Conservation (phyloP, 2,113 vertebrate genomes). For the Colinus virginianus region DNA sequence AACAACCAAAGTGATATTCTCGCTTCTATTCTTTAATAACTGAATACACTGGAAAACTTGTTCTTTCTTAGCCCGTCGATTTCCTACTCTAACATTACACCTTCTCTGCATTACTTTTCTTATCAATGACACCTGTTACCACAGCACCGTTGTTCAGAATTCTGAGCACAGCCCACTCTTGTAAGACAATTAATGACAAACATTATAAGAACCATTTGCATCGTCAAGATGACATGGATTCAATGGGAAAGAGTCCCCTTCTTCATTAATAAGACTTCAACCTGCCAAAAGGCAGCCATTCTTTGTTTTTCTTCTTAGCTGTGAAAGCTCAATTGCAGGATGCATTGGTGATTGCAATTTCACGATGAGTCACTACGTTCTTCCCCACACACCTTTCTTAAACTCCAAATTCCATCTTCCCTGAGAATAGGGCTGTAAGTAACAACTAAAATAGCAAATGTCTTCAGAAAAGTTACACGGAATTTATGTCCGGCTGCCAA, state of each 20-base stretch:
- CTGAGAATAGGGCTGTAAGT: conserved; percentile 84
- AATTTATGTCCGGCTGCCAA: conserved; percentile 57
- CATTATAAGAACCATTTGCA: conserved; percentile 25
- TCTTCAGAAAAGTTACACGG: conserved; percentile 69
- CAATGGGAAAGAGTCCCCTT: conserved; percentile 8
- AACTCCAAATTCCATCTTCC: conserved; percentile 77
- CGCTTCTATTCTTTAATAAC: neutral
- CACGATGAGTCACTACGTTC: conserved; percentile 45
- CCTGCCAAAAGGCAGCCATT: neutral
- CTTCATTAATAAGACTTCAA: conserved; percentile 32
- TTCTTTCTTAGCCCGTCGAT: neutral
- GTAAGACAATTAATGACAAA: conserved; percentile 4
- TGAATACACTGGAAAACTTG: conserved; percentile 10
- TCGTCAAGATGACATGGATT: conserved; percentile 29
- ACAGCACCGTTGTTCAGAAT: neutral
- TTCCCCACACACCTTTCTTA: conserved; percentile 59
- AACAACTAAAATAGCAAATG: conserved; percentile 71
- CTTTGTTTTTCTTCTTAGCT: conserved; percentile 37
- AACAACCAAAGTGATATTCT: neutral
- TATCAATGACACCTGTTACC: neutral
- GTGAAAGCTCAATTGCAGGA: conserved; percentile 60
- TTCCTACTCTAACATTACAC: neutral
- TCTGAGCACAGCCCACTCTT: neutral
- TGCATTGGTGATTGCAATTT: conserved; percentile 75
- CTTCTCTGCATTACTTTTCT: neutral